Percentiles rank a stretch among this genome's conserved stretches.
Conservation (phyloP, 2,797 vertebrate genomes). For the Psittacula derbiana region DNA sequence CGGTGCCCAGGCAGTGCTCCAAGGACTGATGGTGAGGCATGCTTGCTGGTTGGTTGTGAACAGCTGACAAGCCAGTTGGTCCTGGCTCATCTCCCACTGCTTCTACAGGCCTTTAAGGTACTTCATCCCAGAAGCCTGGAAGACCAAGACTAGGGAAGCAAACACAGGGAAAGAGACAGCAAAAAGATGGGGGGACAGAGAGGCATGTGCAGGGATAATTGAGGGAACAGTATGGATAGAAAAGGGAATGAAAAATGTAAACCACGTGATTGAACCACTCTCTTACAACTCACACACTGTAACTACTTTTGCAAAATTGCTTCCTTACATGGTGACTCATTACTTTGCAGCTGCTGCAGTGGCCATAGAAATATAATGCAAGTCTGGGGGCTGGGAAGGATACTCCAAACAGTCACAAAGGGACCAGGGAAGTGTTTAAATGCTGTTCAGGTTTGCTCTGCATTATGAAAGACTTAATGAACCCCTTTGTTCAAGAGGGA, state of each 20-base stretch:
- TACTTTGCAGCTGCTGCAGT: conserved; percentile 16
- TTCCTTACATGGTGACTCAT: not conserved
- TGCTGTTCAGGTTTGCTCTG: not conserved
- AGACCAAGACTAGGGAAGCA: conserved; percentile 23
- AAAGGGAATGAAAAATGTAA: conserved; percentile 5
- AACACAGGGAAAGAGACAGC: not conserved
- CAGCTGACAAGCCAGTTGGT: conserved; percentile 30
- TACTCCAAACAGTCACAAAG: not conserved
- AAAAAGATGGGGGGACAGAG: not conserved
- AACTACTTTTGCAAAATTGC: not conserved
- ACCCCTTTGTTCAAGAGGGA: not conserved
- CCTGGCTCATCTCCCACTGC: conserved; percentile 27
- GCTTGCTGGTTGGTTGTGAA: not conserved
- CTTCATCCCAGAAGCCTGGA: conserved; percentile 39
- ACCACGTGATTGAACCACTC: not conserved
- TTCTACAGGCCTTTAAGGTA: conserved; percentile 20
- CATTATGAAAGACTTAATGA: not conserved
- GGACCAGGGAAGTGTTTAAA: not conserved
- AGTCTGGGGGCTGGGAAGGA: not conserved
- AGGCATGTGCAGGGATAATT: not conserved
- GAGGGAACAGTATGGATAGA: conserved; percentile 13
- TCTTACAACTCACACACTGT: not conserved
- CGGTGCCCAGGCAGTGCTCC: not conserved
- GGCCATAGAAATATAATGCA: not conserved
- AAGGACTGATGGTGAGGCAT: not conserved